Evolutionary conservation across 2,888 invertebrate genomes (phyloP), one percentile per base, ranked within the genome.

Genomic region (Agrochola lota): DNA sequence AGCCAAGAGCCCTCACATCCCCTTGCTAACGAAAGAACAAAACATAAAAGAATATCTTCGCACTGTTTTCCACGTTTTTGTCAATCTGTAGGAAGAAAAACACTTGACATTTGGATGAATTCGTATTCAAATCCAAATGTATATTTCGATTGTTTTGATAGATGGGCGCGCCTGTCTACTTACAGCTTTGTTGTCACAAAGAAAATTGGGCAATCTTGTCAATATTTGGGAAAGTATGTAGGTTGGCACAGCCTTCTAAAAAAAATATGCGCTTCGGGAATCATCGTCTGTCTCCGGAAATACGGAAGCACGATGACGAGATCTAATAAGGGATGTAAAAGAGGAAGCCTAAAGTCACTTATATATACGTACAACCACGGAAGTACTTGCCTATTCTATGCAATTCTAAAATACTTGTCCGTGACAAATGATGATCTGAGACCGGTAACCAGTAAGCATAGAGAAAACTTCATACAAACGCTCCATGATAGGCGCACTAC

Each of bases 121-220:
- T 71, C 71, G 52, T 77, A 77, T 85, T 81, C 78, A 84, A 84
- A 84, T 84, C 74, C 46, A 57, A 77, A 84, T 72, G 68, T 84
- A 26, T 84, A 59, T 66, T n/a, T 74, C 74, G 46, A 74, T 81
- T 81, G 71, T 81, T 81, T 72, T 83, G 81, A 84, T 77, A 49
- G 85, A 84, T 84, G 77, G 71, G 71, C 52, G 12, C 63, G 64
- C 69, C 71, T 84, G 77, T 74, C 74, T 71, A 35, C 69, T 81
- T 64, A 30, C 46, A 35, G 43, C 64, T 74, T 64, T 23, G 49
- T 60, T 23, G 55, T 43, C 52, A 46, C 55, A n/a, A 69, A 71
- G 57, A 71, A 57, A 43, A 81, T 57, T 62, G 46, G 30, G 5
- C 74, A 75, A 59, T 66, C 35, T 20, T 52, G 35, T 52, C 43